Evolutionary conservation across 2,888 invertebrate species (phyloP).

Genomic region (Linyphia triangularis): DNA sequence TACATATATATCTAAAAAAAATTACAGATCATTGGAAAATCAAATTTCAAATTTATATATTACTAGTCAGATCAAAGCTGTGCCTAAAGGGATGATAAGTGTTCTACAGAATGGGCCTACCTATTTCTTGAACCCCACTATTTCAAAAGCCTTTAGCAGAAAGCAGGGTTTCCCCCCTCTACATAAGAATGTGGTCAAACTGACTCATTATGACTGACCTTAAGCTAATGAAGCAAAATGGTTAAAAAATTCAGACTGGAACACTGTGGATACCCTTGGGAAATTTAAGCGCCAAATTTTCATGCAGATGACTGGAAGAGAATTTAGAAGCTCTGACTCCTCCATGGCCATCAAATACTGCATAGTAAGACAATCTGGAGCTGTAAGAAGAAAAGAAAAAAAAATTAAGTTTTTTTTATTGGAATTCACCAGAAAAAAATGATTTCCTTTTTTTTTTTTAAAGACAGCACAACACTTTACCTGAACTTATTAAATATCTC

Average conservation of each 20-base stretch:
- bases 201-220: constrained; percentile 69
- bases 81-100: not conserved
- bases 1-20: too few relatives aligned
- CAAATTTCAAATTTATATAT: not conserved
- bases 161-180: constrained; percentile 40
- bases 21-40: not conserved
- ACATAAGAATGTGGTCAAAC: constrained; percentile 52
- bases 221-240: constrained; percentile 73
- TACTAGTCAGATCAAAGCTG: too few relatives aligned
- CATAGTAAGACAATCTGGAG: constrained; percentile 80
- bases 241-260: constrained; percentile 75
- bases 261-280: constrained; percentile 79
- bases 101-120: constrained; percentile 19
- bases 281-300: constrained; percentile 80
- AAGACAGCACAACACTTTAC: too few relatives aligned
- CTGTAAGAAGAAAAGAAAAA: constrained; percentile 77
- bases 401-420: too few relatives aligned
- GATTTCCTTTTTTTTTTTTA: too few relatives aligned
- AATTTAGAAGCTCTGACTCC: constrained; percentile 81
- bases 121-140: not conserved
- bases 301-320: constrained; percentile 80
- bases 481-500: too few relatives aligned
- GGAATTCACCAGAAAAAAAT: too few relatives aligned
- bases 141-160: not conserved
- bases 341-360: constrained; percentile 82